phyloP scores from a whole-genome alignment of 2,797 vertebrate genomes.

The Glossophaga mutica region DNA sequence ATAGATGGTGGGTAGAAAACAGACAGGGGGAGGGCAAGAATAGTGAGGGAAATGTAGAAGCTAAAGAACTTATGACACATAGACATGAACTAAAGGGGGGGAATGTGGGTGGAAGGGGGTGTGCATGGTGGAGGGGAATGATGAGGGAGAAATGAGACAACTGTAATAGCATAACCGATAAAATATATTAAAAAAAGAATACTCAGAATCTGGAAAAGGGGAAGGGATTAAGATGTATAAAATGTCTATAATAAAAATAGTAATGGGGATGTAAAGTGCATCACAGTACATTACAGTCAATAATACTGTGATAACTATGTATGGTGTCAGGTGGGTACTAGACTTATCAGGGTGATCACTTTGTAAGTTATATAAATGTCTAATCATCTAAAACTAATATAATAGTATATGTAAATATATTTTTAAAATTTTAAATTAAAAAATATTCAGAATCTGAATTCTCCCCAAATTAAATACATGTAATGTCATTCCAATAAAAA shows the following conservation, averaged over 20 bases:
- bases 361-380: neutral
- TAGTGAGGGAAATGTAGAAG: no score
- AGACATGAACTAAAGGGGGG: no score
- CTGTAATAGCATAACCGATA: no score
- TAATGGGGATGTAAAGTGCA: neutral
- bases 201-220: neutral
- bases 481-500: neutral
- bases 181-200: no score
- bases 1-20: no score
- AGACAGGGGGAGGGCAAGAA: no score
- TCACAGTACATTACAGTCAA: neutral
- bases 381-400: neutral
- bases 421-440: neutral
- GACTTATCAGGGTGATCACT: neutral
- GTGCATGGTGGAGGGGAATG: no score
- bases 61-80: no score
- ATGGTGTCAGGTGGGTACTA: neutral
- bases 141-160: no score
- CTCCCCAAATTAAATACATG: neutral
- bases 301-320: neutral
- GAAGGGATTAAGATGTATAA: neutral
- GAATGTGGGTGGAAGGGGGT: no score
- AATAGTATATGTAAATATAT: neutral
- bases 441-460: neutral
- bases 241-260: neutral